Evolutionary conservation across 35 echinoderm and acorn worm species (phyloP), one percentile per base, ranked within the genome.

Genomic region (Patiria miniata): DNA sequence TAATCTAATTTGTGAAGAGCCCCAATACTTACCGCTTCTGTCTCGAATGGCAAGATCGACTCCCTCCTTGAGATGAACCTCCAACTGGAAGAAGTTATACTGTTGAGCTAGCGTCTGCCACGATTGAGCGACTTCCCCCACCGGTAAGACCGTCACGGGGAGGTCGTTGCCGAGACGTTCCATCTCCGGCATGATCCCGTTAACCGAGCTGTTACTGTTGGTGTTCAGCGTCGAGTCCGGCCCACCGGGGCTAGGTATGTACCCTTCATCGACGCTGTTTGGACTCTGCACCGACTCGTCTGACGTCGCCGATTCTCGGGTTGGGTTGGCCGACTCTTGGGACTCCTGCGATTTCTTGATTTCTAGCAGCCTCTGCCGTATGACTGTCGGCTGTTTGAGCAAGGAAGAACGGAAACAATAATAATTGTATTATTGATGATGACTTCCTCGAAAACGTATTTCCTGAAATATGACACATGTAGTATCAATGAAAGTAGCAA

Each of bases 21-120:
- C 52, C 59, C 30, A 53, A 12, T 44, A 32, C 96, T 87, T 92
- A 99, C 96, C 96, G 79, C 92, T 94, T 86, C 93, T 91, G 51
- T 99, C 96, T 44, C 96, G 82, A 44, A 99, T 77, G 14, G 96
- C 96, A 15, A 99, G 77, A 80, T 99, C 93, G 37, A 79, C 50
- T 4, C 96, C 96, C 73, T 99, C 96, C 40, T 89, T 94, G 1
- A 99, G 54, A 59, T 95, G 90, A 2, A 99, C 79, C 22, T 99
- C 96, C 51, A 99, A 86, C 79, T 86, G 82, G 78, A 87, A 99
- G 84, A 92, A 99, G 22, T 51, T 58, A 34, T 53, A 84, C 53
- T 84, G 52, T 14, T 84, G 52, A 37, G 32, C 9, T 5, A 84
- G 53, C 8, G 38, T 36, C 32, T 84, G 65, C 32, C 88, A 82